Evolutionary conservation across 2,888 invertebrate genomes (phyloP), one percentile per base, ranked within the genome.

Genomic region (Acanthopleura granulata): DNA sequence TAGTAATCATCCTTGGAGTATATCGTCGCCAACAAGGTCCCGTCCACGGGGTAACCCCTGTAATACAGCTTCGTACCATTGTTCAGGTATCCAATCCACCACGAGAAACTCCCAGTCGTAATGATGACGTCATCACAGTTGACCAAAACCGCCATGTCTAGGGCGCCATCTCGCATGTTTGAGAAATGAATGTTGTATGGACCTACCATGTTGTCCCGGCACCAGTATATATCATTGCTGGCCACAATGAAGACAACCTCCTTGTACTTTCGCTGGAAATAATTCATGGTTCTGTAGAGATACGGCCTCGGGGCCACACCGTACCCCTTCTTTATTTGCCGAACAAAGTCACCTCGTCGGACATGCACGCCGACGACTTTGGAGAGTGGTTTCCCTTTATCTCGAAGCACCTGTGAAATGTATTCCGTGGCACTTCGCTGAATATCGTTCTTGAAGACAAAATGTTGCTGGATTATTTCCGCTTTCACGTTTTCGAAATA

Each of bases 1-100:
- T 90, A 91, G 77, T 89, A 91, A 72, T 90, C 88, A 9, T 78
- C 80, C 72, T 84, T 85, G 22, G 86, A 83, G 15, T 88, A 82
- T 80, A 84, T 82, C 73, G 85, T 84, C 27, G 87, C 89, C 50
- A 91, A 81, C 30, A 80, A 80, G 3, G 88, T 87, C 50, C 85
- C 86, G 6, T 82, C 80, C 15, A 82, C 78, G 6, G 91, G 91
- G 86, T 89, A 91, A 16, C 86, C 85, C 29, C 77, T 79, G 80
- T 88, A 91, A 80, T 90, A 90, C 25, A 89, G 76, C 0, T 87
- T 86, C 57, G 85, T 83, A 9, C 90, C 89, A 22, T 80, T 78
- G n/a, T 84, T 82, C 27, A 91, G 78, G 79, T 88, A 91, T 1
- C 87, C 90, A 6, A 87, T 87, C 91, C 91, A 91, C 91, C 91